Evolutionary conservation across 2,113 vertebrate species (phyloP), one percentile per base, ranked within the genome.

Genomic region (Nannobrachium achirus): DNA sequence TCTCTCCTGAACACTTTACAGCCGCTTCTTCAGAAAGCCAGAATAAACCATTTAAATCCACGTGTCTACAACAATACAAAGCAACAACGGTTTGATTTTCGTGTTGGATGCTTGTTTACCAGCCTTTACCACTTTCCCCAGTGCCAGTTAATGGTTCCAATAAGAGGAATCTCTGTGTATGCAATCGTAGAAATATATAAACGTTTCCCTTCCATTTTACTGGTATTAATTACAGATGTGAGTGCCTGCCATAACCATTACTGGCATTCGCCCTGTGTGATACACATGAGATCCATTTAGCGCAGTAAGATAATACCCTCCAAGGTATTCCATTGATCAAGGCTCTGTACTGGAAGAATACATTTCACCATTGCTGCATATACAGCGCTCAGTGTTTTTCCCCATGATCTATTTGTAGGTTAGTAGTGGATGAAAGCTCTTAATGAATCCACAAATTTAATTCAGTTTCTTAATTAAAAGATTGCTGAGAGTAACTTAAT

Each of bases 211-310:
- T 62, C 58, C 55, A 44, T 71, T 71, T 41, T 68, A 57, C 62
- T 39, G 4, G 42, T 56, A 69, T 62, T 73, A 79, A 63, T 71
- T 48, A 46, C 71, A 63, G 18, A 18, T 44, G 39, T 51, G 46
- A 71, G 71, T 64, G 38, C 13, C 6, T 45, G 39, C 8, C 19
- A 8, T 10, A 44, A n/a, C 3, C 45, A 48, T 13, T n/a, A 48
- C 25, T 33, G 25, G 25, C 25, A 33, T 33, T 33, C 3, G 25
- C 25, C 25, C 25, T 42, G 41, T 41, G 18, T 59, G 61, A 69
- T 33, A 25, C 19, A 15, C 45, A n/a, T 44, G 25, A 51, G 10
- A 68, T 56, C 56, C 45, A 49, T 40, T 42, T 59, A 66, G 5
- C 38, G 11, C 16, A 60, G 44, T 13, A 9, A 65, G 20, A 70